Evolutionary conservation across 2,113 vertebrate genomes (phyloP), one percentile per base, ranked within the genome.

Genomic region (Odontophorus gujanensis): DNA sequence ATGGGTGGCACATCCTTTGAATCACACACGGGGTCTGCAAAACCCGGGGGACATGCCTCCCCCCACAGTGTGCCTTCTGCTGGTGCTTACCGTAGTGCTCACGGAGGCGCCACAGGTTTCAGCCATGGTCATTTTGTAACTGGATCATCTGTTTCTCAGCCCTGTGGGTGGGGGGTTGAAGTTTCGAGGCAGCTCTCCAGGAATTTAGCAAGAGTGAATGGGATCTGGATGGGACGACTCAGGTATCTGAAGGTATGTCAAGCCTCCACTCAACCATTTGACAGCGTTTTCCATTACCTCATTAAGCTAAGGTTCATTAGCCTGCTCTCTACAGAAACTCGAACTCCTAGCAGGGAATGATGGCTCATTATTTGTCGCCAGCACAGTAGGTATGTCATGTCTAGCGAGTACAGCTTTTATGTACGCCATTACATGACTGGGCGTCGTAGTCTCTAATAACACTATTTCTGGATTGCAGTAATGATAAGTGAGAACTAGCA

Each of bases 301-400:
- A 94, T 81, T 83, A 83, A 51, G 45, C 65, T 83, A 76, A 63
- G 47, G 65, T 59, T 88, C 45, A 0, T 91, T 93, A 90, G 81
- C 34, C 59, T 47, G 87, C 28, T 78, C 77, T 63, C 38, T 59
- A 36, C 61, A 78, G 96, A 94, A 96, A 95, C 85, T 71, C 2
- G 11, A 91, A 69, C 72, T 92, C 50, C 88, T 95, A 53, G 45
- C 42, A 57, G 85, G 80, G 95, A 94, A 32, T 65, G 80, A 53
- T 5, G 57, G 90, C 17, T 81, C 63, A 2, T 30, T 77, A 32
- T 25, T 53, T 88, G 80, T 71, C 1, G 93, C 93, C 96, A 96
- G 93, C 95, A 96, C 95, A 90, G 96, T 95, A 96, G 85, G 88
- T 93, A 59, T 88, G 93, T 95, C 90, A 77, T 36, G 85, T 95